A percentile compares a stretch with the other conserved stretches of the same genome.
Conservation (phyloP, 2,888 invertebrate species). For the Galerucella nymphaeae region DNA sequence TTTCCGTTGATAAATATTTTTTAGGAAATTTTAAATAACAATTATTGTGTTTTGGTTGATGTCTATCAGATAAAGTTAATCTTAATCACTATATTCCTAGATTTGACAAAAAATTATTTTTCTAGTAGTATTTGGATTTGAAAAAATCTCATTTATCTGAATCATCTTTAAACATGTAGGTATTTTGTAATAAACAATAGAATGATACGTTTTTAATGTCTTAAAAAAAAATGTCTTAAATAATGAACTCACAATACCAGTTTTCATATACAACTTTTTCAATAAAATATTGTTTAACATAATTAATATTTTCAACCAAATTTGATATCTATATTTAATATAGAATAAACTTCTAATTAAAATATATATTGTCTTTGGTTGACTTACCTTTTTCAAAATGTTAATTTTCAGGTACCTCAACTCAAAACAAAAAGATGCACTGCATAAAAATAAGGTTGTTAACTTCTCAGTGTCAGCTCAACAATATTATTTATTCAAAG, state of each 20-base stretch:
- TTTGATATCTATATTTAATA: no score
- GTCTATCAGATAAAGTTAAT: background rate
- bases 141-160: no score
- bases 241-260: no score
- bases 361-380: background rate
- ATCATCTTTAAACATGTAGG: no score
- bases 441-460: conserved; percentile 38
- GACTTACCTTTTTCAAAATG: conserved; percentile 17
- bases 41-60: conserved; percentile 1
- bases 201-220: no score
- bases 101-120: background rate
- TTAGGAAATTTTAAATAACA: background rate
- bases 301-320: no score
- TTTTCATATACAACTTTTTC: no score
- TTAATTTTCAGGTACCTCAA: background rate
- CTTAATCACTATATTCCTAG: background rate
- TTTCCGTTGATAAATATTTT: conserved; percentile 16
- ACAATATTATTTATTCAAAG: conserved; percentile 37
- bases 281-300: no score
- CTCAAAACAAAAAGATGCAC: conserved; percentile 1
- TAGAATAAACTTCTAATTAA: no score
- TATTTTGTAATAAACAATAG: no score
- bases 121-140: background rate
- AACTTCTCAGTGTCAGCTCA: conserved; percentile 38
- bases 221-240: no score